Conservation (phyloP, 2,113 vertebrate species). For the Pachypanchax playfairii region DNA sequence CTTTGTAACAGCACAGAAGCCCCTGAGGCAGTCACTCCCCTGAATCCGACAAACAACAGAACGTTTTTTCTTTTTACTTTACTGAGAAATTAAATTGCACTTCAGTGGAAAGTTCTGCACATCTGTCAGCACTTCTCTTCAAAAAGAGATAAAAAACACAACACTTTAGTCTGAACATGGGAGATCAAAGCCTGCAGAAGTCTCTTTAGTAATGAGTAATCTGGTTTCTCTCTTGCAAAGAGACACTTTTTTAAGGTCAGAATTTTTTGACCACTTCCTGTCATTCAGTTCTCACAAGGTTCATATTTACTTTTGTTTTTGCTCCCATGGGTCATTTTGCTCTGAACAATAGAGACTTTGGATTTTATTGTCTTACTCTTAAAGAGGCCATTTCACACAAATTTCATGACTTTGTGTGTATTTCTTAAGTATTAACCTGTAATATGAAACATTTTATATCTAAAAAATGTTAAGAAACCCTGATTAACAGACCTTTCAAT, state of each 20-base stretch:
- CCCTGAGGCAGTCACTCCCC: background rate
- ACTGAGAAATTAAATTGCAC: background rate
- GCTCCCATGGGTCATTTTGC: background rate
- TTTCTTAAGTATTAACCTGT: too few species aligned
- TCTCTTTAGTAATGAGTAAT: conserved; percentile 45
- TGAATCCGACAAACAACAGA: background rate
- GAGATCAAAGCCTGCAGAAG: conserved; percentile 4
- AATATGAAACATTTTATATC: too few species aligned
- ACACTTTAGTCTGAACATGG: conserved; percentile 6
- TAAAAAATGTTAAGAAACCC: too few species aligned
- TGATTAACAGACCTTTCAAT: too few species aligned
- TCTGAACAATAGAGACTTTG: background rate
- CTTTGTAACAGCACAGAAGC: background rate
- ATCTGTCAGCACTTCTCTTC: conserved; percentile 20
- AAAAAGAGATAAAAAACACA: conserved; percentile 1
- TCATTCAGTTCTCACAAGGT: background rate
- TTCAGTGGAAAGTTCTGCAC: background rate
- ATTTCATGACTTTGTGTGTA: too few species aligned
- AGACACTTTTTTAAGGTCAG: conserved; percentile 39
- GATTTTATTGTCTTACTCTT: background rate
- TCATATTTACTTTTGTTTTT: background rate
- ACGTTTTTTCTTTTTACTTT: background rate
- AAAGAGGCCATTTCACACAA: too few species aligned
- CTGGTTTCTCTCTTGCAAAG: background rate
- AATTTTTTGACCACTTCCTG: conserved; percentile 52